These are phyloP conservation scores for Trichomalopsis sarcophagae DNA, from an alignment of 1,140 invertebrate genomes.

Conservation along the genomic window DNA sequence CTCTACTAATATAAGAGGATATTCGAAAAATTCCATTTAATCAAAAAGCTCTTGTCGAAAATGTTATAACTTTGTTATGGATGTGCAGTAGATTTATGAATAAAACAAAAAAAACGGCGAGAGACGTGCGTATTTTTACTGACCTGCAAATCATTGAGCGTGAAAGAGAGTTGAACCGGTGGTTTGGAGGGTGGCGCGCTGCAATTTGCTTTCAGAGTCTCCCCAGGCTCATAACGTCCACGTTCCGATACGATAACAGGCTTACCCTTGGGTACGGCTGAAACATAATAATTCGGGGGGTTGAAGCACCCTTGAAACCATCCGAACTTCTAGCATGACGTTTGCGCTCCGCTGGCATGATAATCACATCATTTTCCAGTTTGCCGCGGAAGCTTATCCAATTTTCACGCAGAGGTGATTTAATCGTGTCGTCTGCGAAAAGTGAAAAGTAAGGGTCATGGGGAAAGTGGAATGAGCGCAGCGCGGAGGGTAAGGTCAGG, in stretches of 20 bases:
- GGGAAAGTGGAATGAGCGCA: slow-evolving; percentile 2
- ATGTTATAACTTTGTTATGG: too few relatives aligned
- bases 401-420: slow-evolving; percentile 58
- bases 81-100: not conserved
- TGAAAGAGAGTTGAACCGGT: slow-evolving; percentile 80
- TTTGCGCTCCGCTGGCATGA: slow-evolving; percentile 17
- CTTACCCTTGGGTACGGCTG: slow-evolving; percentile 68
- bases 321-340: slow-evolving; percentile 44
- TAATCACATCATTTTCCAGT: slow-evolving; percentile 57
- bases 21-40: too few relatives aligned
- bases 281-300: slow-evolving; percentile 64
- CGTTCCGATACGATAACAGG: slow-evolving; percentile 77
- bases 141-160: slow-evolving; percentile 84
- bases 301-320: slow-evolving; percentile 37
- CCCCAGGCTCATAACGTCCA: slow-evolving; percentile 83
- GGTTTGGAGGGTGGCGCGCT: slow-evolving; percentile 84
- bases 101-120: not conserved
- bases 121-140: not conserved
- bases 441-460: not conserved
- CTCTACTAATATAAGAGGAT: too few relatives aligned
- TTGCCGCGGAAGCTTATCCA: slow-evolving; percentile 57
- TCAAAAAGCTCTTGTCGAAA: too few relatives aligned
- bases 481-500: not conserved
- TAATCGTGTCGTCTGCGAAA: slow-evolving; percentile 35
- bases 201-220: slow-evolving; percentile 86